These are phyloP conservation scores for Fragum sueziense DNA, from an alignment of 2,888 invertebrate species.

Conservation along the genomic window DNA sequence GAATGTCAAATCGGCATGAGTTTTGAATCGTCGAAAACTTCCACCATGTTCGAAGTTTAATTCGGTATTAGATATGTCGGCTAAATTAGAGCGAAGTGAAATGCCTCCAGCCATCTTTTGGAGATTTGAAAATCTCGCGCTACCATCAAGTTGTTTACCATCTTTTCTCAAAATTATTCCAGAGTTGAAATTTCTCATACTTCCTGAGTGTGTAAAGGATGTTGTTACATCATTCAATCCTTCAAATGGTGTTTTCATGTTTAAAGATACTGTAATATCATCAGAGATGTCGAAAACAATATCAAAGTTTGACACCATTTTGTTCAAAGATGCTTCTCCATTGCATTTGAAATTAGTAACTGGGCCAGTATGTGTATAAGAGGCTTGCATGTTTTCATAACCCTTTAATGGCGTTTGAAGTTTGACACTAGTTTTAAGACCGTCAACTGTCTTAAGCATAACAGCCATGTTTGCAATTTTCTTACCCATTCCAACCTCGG, in stretches of 20 bases:
- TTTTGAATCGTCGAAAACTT: not conserved
- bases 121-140: conserved; percentile 15
- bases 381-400: conserved; percentile 23
- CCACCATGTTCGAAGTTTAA: not conserved
- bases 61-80: not conserved
- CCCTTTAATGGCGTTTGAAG: conserved; percentile 37
- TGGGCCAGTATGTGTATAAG: conserved; percentile 36
- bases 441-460: conserved; percentile 30
- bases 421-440: conserved; percentile 21
- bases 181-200: conserved; percentile 33
- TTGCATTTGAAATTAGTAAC: conserved; percentile 38
- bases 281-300: conserved; percentile 22
- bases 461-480: conserved; percentile 24
- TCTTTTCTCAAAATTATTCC: conserved; percentile 12
- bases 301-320: conserved; percentile 22
- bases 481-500: conserved; percentile 32
- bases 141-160: conserved; percentile 27
- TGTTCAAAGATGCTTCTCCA: conserved; percentile 29
- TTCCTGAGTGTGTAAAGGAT: conserved; percentile 31
- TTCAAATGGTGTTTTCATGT: conserved; percentile 32
- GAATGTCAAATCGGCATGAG: conserved; percentile 26
- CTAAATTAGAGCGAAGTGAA: conserved; percentile 12
- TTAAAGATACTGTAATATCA: conserved; percentile 21
- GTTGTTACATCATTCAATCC: conserved; percentile 32
- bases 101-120: conserved; percentile 16